These are phyloP conservation scores for western clawed frog (Xenopus tropicalis) DNA, from an alignment of 2,113 vertebrate species.

Conservation along the genomic window UCB_Xtro_10.0 CM004452.2:25517001-25517500, in stretches of 20 bases:
- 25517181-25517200: neutral
- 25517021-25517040: too few relatives aligned
- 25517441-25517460: constrained; percentile 11
- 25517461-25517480: constrained; percentile 23
- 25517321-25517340: constrained; percentile 15
- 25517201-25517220: constrained; percentile 14
- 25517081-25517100: neutral
- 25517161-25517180: constrained; percentile 11
- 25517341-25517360: constrained; percentile 24
- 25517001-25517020: too few relatives aligned
- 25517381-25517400: constrained; percentile 26
- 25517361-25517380: constrained; percentile 21
- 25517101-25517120: neutral
- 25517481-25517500: constrained; percentile 21
- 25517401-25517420: constrained; percentile 14
- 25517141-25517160: neutral
- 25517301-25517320: constrained; percentile 24
- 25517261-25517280: constrained; percentile 26
- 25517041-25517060: too few relatives aligned
- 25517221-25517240: constrained; percentile 13
- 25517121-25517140: neutral
- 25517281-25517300: constrained; percentile 24
- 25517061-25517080: too few relatives aligned
- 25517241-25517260: constrained; percentile 25
- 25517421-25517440: constrained; percentile 24